Base-by-base conservation (phyloP, 2,888 invertebrate genomes). In the Plutella xylostella region DNA sequence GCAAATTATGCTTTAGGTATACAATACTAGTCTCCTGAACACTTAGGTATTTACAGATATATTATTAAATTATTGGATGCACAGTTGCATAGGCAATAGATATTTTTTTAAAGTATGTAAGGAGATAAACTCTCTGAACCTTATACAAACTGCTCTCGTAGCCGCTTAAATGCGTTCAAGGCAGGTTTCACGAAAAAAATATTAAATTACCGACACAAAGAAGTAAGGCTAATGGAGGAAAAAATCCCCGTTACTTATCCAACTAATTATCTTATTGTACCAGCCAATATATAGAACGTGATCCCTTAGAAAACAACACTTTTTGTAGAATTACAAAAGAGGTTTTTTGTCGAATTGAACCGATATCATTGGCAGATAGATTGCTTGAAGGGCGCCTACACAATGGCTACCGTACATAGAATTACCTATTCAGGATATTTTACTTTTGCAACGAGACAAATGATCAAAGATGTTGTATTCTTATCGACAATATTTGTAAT, bases 241-340 rank as follows among this genome's bases (percentile, higher is more conserved):
- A 75, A 75, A 78, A 78, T 65, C 68, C 69, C 80, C 80, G 82
- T 77, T 83, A 75, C 57, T 58, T 63, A 72, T 63, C 73, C 65
- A 63, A 63, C 77, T 83, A 83, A 83, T 83, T 83, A 83, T 75
- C 68, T 73, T 64, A 68, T 79, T 80, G 79, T 79, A 64, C 61
- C 63, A 57, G 60, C 66, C 71, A 72, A 68, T 65, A 56, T 52
- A 62, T 69, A 68, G 62, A 68, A 76, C 78, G 76, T 77, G 77
- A 71, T 69, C 64, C 63, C 57, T 56, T 15, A 69, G 70, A 76
- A 76, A 80, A 76, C 73, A 68, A 72, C 63, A 62, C 61, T 74
- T 78, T 78, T 82, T 79, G 72, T 75, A 61, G 52, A 52, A 54
- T 51, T 56, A 79, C 77, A 82, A 82, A 62, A 59, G 65, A 57